These are phyloP conservation scores for Castor canadensis DNA, from an alignment of 2,113 vertebrate genomes.

Conservation along the genomic window DNA sequence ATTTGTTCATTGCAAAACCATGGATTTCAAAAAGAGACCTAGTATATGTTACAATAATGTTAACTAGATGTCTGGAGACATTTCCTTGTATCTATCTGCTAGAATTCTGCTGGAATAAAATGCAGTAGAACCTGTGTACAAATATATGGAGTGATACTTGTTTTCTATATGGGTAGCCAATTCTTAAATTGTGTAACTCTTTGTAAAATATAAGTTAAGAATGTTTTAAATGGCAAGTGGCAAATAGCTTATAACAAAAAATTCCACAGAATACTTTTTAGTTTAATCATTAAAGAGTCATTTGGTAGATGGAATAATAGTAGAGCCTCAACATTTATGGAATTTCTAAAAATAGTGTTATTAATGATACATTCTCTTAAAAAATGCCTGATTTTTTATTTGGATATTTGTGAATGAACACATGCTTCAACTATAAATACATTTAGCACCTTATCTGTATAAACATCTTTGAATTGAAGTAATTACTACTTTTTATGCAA, in stretches of 20 bases:
- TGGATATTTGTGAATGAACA: background rate
- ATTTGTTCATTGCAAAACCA: background rate
- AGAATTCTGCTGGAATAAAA: background rate
- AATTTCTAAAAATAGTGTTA: background rate
- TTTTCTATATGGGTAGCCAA: background rate
- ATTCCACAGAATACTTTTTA: background rate
- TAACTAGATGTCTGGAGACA: background rate
- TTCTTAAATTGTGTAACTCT: background rate
- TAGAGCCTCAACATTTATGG: background rate
- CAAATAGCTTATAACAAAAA: background rate
- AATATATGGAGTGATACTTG: background rate
- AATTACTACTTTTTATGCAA: background rate
- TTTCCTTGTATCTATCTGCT: constrained; percentile 5
- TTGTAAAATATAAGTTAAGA: background rate
- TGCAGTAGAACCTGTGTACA: background rate
- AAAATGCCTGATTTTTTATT: background rate
- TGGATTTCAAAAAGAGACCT: background rate
- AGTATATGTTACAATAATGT: background rate
- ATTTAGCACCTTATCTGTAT: background rate
- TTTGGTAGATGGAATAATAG: background rate
- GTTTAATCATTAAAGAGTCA: background rate
- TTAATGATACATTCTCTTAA: background rate
- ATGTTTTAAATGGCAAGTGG: background rate
- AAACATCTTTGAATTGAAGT: background rate
- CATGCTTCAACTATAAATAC: background rate